Evolutionary conservation across 2,888 invertebrate species (phyloP).

Genomic region (Thymelicus sylvestris): DNA sequence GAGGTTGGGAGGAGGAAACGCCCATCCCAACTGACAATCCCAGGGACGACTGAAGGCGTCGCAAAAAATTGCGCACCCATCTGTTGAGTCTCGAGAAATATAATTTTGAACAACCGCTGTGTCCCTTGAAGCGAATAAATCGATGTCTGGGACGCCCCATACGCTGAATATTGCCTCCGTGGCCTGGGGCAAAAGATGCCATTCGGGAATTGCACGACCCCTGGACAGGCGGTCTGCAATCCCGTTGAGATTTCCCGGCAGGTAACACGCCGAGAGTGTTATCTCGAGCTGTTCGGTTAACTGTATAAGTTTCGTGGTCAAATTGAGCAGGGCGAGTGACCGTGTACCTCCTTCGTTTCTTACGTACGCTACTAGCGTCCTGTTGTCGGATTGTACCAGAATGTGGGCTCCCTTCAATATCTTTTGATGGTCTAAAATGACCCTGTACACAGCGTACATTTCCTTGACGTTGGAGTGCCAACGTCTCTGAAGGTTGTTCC

Average conservation of each 20-base stretch:
- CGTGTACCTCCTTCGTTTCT: constrained; percentile 47
- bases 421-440: constrained; percentile 33
- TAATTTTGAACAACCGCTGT: constrained; percentile 35
- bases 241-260: constrained; percentile 49
- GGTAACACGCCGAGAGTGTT: constrained; percentile 36
- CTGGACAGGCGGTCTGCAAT: too few species aligned
- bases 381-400: too few species aligned
- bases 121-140: constrained; percentile 39
- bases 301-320: too few species aligned
- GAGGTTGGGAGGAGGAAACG: too few species aligned
- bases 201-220: too few species aligned
- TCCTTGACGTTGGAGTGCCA: constrained; percentile 48
- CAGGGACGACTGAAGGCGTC: too few species aligned
- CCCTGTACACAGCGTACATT: constrained; percentile 41
- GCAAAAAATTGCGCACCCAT: constrained; percentile 8
- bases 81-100: constrained; percentile 24
- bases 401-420: constrained; percentile 40
- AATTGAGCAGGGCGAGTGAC: too few species aligned
- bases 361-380: constrained; percentile 41
- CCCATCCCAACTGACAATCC: too few species aligned
- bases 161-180: constrained; percentile 37
- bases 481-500: constrained; percentile 32
- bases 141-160: constrained; percentile 41
- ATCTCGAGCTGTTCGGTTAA: constrained; percentile 29
- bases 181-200: constrained; percentile 31